A percentile compares a stretch with the other conserved stretches of the same genome.
These are phyloP conservation scores for Siniperca chuatsi DNA, from an alignment of 2,113 vertebrate species.

Conservation along the genomic window DNA sequence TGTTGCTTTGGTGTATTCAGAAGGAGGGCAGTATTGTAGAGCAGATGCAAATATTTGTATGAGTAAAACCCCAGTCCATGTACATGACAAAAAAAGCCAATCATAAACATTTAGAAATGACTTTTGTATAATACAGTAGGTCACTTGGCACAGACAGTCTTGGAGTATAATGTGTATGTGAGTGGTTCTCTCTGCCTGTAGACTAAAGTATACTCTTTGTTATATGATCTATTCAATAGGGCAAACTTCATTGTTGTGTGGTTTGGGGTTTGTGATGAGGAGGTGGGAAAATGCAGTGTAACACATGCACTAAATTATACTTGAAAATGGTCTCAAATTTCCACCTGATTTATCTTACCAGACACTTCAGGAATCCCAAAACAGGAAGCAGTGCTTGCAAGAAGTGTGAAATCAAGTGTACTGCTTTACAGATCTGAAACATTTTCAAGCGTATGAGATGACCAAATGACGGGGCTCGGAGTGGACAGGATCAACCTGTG, in stretches of 20 bases:
- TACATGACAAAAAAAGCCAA: constrained; percentile 4
- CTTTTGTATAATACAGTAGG: neutral
- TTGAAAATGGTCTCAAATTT: constrained; percentile 23
- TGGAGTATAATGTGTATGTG: constrained; percentile 34
- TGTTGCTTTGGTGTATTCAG: constrained; percentile 48
- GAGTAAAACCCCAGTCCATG: constrained; percentile 36
- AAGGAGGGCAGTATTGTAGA: constrained; percentile 58
- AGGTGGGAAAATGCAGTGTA: constrained; percentile 12
- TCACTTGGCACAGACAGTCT: constrained; percentile 55
- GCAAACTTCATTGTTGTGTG: neutral
- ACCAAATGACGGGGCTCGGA: neutral
- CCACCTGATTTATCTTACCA: constrained; percentile 14
- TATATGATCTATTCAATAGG: neutral
- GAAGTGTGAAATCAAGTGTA: constrained; percentile 7
- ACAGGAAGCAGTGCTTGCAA: neutral
- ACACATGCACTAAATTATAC: constrained; percentile 19
- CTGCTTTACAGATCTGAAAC: constrained; percentile 14
- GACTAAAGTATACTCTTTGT: constrained; percentile 37
- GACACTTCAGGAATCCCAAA: neutral
- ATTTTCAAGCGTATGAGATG: constrained; percentile 46
- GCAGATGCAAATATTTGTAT: constrained; percentile 38
- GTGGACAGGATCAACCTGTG: constrained; percentile 17
- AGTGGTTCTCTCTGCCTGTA: constrained; percentile 38
- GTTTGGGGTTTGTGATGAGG: constrained; percentile 50
- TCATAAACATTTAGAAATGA: neutral